phyloP scores from a whole-genome alignment of 2,888 invertebrate species.

The Lingula anatina region DNA sequence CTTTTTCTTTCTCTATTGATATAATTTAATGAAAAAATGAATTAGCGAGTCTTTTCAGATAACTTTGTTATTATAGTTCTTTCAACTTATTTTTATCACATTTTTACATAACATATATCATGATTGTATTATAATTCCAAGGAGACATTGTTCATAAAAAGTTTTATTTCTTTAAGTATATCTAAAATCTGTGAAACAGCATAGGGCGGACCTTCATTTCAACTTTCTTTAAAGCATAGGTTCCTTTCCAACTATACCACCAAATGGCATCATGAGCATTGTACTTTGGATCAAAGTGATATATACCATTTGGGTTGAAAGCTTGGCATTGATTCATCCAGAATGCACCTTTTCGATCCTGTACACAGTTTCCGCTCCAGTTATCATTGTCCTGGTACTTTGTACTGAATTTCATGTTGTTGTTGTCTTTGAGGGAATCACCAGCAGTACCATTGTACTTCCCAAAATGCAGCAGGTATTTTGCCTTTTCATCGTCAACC shows the following conservation, averaged over 20 bases:
- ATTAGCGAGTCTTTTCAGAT: too few relatives aligned
- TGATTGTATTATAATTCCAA: too few relatives aligned
- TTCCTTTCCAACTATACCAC: not conserved
- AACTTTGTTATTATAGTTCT: too few relatives aligned
- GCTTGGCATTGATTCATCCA: conserved; percentile 96
- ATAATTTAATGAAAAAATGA: too few relatives aligned
- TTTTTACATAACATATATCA: too few relatives aligned
- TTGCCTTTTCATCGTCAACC: conserved; percentile 21
- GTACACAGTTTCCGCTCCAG: conserved; percentile 80
- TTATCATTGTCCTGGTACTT: conserved; percentile 60
- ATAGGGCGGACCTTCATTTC: not conserved
- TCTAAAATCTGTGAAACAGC: not conserved
- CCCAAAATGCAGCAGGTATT: conserved; percentile 29
- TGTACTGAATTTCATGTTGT: conserved; percentile 41
- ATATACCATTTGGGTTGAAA: conserved; percentile 78
- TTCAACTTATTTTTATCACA: too few relatives aligned
- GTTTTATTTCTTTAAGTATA: too few relatives aligned
- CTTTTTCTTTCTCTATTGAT: too few relatives aligned
- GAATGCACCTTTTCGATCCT: conserved; percentile 91
- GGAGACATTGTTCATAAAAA: too few relatives aligned
- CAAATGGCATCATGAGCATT: not conserved
- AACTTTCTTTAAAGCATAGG: not conserved
- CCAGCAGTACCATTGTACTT: conserved; percentile 42
- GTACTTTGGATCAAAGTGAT: not conserved
- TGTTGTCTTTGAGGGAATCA: conserved; percentile 35